phyloP scores from a whole-genome alignment of 2,888 invertebrate species.

The Deilephila elpenor region DNA sequence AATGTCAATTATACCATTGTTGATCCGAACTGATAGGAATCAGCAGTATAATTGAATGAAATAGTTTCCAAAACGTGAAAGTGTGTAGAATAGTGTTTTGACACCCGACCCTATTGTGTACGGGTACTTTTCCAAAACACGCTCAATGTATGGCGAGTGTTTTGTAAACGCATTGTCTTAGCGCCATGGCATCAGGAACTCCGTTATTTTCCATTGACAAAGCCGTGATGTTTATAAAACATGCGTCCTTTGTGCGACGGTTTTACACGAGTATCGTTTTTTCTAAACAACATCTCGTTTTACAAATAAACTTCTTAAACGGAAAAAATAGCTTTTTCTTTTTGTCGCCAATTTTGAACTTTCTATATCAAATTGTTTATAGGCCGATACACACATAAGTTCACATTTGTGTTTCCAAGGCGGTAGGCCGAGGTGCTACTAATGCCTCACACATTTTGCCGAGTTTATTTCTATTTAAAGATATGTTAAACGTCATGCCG shows the following conservation, averaged over 20 bases:
- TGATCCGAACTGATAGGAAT: too few relatives aligned
- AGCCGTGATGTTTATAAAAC: not conserved
- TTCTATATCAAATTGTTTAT: too few relatives aligned
- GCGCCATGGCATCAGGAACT: slow-evolving; percentile 35
- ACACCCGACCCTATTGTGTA: not conserved
- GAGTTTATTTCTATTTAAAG: too few relatives aligned
- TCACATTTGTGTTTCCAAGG: too few relatives aligned
- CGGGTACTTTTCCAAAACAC: slow-evolving; percentile 31
- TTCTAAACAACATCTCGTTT: not conserved
- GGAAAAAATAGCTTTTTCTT: too few relatives aligned
- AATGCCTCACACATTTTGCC: too few relatives aligned
- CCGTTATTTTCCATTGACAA: not conserved
- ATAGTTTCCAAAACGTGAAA: not conserved
- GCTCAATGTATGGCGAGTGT: slow-evolving; percentile 38
- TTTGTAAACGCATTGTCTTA: slow-evolving; percentile 55
- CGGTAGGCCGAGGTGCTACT: too few relatives aligned
- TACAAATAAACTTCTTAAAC: not conserved
- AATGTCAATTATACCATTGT: too few relatives aligned
- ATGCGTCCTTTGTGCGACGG: not conserved
- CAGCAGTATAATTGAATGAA: too few relatives aligned
- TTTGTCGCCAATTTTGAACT: too few relatives aligned
- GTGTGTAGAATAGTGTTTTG: not conserved
- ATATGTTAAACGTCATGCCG: too few relatives aligned
- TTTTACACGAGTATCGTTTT: not conserved
- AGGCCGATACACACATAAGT: too few relatives aligned